phyloP scores from a whole-genome alignment of 1,140 invertebrate genomes.

The Pseudachorutes palmiensis region DNA sequence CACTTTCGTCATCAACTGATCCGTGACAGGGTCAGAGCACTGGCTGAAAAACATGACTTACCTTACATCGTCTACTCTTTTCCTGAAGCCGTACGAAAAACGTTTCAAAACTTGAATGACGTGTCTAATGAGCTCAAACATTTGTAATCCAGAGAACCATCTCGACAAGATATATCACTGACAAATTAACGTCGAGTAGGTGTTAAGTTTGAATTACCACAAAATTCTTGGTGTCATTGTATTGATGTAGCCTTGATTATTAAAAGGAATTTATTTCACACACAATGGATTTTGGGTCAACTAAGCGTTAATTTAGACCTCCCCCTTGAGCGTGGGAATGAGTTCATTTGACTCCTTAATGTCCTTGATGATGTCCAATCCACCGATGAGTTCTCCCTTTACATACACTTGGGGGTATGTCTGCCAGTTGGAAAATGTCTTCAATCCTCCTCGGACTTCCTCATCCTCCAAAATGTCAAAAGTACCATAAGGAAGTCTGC shows the following conservation, averaged over 20 bases:
- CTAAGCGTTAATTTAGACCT: constrained; percentile 48
- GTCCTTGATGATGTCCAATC: constrained; percentile 93
- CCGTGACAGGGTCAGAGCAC: too few species aligned
- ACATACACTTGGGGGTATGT: constrained; percentile 89
- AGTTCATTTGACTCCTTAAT: constrained; percentile 50
- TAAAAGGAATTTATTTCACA: too few species aligned
- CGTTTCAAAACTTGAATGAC: constrained; percentile 19
- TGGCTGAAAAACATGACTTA: constrained; percentile 13
- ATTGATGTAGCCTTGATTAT: too few species aligned
- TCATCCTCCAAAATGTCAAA: constrained; percentile 92
- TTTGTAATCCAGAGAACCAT: too few species aligned
- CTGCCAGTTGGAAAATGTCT: constrained; percentile 93
- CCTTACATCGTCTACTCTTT: constrained; percentile 16
- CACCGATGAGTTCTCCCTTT: constrained; percentile 89
- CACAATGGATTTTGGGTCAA: too few species aligned
- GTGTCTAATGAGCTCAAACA: constrained; percentile 13
- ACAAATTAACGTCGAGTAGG: too few species aligned
- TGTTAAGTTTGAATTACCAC: too few species aligned
- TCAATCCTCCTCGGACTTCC: constrained; percentile 85
- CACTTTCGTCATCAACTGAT: constrained; percentile 8
- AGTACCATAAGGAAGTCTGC: constrained; percentile 69
- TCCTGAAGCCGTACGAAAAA: constrained; percentile 9
- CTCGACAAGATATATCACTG: too few species aligned
- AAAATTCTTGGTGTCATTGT: too few species aligned
- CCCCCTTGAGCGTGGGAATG: constrained; percentile 32